These are phyloP conservation scores for Erebia aethiops DNA, from an alignment of 2,888 invertebrate species.

Conservation along the genomic window DNA sequence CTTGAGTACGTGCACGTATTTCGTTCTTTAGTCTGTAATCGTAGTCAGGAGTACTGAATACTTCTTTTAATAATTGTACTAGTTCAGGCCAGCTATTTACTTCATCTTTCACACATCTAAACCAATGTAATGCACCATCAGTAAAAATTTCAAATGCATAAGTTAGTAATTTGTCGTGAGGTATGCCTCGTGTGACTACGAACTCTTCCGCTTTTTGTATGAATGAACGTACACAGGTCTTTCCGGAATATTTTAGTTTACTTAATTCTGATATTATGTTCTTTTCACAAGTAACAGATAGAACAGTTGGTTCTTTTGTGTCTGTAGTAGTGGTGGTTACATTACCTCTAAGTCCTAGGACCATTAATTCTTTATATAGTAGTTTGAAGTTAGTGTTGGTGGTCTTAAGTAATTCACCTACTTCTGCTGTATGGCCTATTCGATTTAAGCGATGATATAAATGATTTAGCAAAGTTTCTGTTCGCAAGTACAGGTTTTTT, in stretches of 20 bases:
- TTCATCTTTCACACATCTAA: conserved; percentile 21
- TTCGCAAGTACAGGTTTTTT: neutral
- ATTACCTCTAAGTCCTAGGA: neutral
- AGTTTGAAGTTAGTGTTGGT: neutral
- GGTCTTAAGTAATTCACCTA: neutral
- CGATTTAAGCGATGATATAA: neutral
- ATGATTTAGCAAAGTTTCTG: neutral
- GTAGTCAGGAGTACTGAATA: neutral
- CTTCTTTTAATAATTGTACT: conserved; percentile 23
- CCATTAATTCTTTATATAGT: neutral
- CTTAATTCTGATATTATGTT: neutral
- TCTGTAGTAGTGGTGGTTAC: neutral
- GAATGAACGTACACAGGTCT: conserved; percentile 31
- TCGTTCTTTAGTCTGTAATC: too few relatives aligned
- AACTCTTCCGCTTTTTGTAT: conserved; percentile 30
- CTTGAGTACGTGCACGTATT: too few relatives aligned
- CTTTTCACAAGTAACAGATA: too few relatives aligned
- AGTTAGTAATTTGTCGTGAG: conserved; percentile 25
- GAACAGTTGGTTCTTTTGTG: neutral
- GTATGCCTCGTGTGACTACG: conserved; percentile 17
- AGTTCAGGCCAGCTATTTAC: conserved; percentile 28
- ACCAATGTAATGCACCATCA: conserved; percentile 39
- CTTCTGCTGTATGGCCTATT: neutral
- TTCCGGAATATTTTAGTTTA: neutral
- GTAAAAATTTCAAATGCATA: too few relatives aligned